Evolutionary conservation across 2,888 invertebrate species (phyloP).

Genomic region (Platerodrilus igneus): DNA sequence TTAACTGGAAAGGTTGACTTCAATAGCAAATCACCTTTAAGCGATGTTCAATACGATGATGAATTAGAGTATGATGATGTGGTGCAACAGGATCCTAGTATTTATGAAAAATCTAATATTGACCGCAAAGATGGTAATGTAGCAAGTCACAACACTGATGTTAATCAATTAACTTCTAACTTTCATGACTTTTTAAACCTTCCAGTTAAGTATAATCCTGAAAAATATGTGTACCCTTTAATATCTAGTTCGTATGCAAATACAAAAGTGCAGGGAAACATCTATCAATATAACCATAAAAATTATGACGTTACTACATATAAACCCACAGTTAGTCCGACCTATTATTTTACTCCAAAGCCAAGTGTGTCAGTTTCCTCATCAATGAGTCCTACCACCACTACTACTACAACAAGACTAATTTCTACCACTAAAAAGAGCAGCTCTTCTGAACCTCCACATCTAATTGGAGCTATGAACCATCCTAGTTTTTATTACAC

Average conservation of each 20-base stretch:
- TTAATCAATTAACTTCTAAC: slow-evolving; percentile 58
- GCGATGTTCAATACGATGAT: slow-evolving; percentile 36
- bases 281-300: slow-evolving; percentile 53
- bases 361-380: background rate
- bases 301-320: slow-evolving; percentile 41
- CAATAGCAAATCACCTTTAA: slow-evolving; percentile 51
- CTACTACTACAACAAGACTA: slow-evolving; percentile 31
- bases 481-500: slow-evolving; percentile 39
- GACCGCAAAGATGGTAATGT: slow-evolving; percentile 47
- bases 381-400: slow-evolving; percentile 34
- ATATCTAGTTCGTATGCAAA: slow-evolving; percentile 70
- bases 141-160: slow-evolving; percentile 53
- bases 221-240: slow-evolving; percentile 64
- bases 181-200: slow-evolving; percentile 65
- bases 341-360: slow-evolving; percentile 40
- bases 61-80: slow-evolving; percentile 40
- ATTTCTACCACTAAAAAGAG: slow-evolving; percentile 31
- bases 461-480: slow-evolving; percentile 40
- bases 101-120: slow-evolving; percentile 45
- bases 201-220: slow-evolving; percentile 63
- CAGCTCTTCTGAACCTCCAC: slow-evolving; percentile 35
- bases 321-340: slow-evolving; percentile 43
- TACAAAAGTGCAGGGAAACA: slow-evolving; percentile 64
- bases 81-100: slow-evolving; percentile 31
- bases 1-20: slow-evolving; percentile 63